Base-by-base conservation (phyloP, 2,113 vertebrate genomes). In the Thermophis baileyi region DNA sequence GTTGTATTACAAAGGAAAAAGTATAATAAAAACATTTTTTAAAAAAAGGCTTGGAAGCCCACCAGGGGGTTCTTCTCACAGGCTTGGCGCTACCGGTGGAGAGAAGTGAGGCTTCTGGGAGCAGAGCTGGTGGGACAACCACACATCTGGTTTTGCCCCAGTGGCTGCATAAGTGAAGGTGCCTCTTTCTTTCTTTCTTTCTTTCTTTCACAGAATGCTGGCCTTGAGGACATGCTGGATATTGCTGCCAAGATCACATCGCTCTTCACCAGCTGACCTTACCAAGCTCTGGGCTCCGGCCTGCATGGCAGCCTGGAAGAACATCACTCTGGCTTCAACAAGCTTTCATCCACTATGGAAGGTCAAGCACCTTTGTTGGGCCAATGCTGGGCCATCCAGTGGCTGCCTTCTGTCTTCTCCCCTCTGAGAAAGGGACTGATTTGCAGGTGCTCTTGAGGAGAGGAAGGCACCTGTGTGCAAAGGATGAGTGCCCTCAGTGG, bases 401-500 rank as follows among this genome's bases (percentile, higher is more conserved):
- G 63, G n/a, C 95, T 96, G 91, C 95, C 93, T 94, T 90, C 95
- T 92, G 94, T 91, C 94, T 4, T 24, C 93, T 10, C 20, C 94
- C 74, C 0, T 91, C 91, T 94, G 91, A 96, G 92, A 10, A 90
- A 93, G 87, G 91, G 88, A 87, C 87, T 90, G 2, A 57, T 93
- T 16, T 91, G 91, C 93, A 95, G 95, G 92, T 93, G 87, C 93
- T 0, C 93, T 53, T 97, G 22, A 95, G 91, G 93, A 63, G 51
- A 93, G 91, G 44, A 63, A 92, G 81, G 90, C 57, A 49, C 63
- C 81, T 44, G 90, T 91, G 50, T 20, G 91, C 91, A 92, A 90
- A 97, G 25, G 74, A 98, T 98, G 98, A 98, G 97, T n/a, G 95
- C 96, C 95, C 96, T 97, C 85, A 97, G 97, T 7, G 97, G 97